Conservation (phyloP, 1,140 invertebrate species). For the Cherax destructor region DNA sequence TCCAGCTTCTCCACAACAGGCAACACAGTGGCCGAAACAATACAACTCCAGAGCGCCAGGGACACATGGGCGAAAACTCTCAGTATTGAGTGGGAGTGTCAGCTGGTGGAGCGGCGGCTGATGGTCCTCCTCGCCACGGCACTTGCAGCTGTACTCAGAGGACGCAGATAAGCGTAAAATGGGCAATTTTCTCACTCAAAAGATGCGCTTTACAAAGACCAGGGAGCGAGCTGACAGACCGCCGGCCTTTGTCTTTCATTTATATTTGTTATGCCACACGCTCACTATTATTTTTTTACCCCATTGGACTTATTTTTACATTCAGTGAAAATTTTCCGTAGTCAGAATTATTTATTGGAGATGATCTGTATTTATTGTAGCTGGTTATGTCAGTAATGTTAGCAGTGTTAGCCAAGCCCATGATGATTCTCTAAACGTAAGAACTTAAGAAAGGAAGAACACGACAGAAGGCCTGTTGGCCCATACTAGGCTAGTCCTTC, state of each 20-base stretch:
- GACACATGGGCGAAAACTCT: background rate
- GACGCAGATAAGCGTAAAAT: constrained; percentile 62
- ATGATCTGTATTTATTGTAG: background rate
- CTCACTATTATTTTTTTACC: background rate
- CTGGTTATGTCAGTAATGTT: no score
- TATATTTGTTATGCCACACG: constrained; percentile 36
- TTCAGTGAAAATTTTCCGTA: background rate
- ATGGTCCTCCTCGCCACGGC: background rate
- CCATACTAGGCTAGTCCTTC: no score
- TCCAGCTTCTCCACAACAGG: constrained; percentile 57
- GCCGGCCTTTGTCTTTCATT: constrained; percentile 53
- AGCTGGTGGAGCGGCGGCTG: background rate
- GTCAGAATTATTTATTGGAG: background rate
- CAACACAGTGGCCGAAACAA: constrained; percentile 35
- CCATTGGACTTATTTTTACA: background rate
- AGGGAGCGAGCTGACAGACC: constrained; percentile 54
- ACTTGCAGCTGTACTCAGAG: constrained; percentile 50
- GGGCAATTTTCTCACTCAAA: constrained; percentile 62
- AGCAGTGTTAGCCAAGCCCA: no score
- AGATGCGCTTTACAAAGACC: constrained; percentile 59
- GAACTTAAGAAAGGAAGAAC: no score
- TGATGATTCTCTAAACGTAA: no score
- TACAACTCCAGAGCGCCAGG: background rate
- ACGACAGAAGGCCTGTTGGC: no score
- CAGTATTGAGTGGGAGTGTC: background rate